Evolutionary conservation across 2,888 invertebrate species (phyloP), one percentile per base, ranked within the genome.

Genomic region (Mactromeris polynyma): DNA sequence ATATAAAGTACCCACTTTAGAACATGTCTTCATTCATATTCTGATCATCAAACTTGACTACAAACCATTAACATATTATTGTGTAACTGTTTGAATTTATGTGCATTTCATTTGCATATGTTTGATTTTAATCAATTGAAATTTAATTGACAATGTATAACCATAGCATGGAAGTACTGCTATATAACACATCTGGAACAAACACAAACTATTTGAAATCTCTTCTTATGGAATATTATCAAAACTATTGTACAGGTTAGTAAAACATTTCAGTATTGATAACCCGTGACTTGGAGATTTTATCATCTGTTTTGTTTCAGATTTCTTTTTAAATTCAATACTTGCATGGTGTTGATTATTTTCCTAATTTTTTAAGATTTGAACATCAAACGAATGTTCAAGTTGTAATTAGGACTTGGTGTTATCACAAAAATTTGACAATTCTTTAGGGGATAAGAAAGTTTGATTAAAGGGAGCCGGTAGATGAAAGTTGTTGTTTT

Each of bases 141-240:
- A 64, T n/a, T 78, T 26, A 36, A 51, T 78, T 38, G 46, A 54
- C 0, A 21, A 38, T 77, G 58, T 42, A 51, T n/a, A 46, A 40
- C 11, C 64, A 46, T 33, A 46, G n/a, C 33, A 78, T 81, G 78
- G 83, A 77, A 19, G 84, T 90, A 84, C 84, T 86, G 78, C 31
- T 88, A 31, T 91, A 88, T 81, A 86, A 83, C 31, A 88, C 85
- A 73, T 89, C 87, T 40, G 87, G 90, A 79, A 51, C 85, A 0
- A 91, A 91, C 64, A 83, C 87, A 17, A 89, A 87, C 64, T 85
- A 89, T 79, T n/a, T 92, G 40, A 92, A 89, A 78, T 82, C 86
- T 26, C 79, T 89, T 9, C 42, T 92, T 17, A 40, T 86, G 81
- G 64, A 89, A 31, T 92, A 86, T 84, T 92, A 88, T 73, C 58